These are phyloP conservation scores for Picathartes gymnocephalus DNA, from an alignment of 2,113 vertebrate species.

Conservation along the genomic window DNA sequence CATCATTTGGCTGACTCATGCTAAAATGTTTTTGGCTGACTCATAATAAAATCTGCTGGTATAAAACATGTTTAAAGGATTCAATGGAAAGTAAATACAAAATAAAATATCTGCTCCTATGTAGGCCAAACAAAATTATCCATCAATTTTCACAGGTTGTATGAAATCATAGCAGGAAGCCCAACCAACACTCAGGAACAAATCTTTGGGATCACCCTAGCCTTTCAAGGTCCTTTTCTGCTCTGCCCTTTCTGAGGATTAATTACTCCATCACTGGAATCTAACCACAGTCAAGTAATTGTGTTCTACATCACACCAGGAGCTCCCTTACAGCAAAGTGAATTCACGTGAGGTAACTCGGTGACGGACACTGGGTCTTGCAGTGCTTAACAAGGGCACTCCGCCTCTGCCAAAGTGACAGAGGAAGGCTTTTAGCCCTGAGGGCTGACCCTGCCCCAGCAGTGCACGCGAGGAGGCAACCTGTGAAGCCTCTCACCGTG, in stretches of 20 bases:
- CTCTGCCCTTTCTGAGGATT: background rate
- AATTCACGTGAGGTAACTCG: background rate
- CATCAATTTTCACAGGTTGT: background rate
- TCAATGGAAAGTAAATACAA: background rate
- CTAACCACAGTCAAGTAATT: background rate
- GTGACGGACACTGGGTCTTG: background rate
- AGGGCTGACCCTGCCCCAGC: background rate
- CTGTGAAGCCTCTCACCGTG: background rate
- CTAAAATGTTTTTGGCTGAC: background rate
- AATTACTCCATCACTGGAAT: background rate
- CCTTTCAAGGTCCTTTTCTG: background rate
- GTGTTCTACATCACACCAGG: background rate
- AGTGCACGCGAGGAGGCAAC: background rate
- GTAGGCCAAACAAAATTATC: background rate
- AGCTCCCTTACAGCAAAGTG: background rate
- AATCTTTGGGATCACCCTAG: background rate
- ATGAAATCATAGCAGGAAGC: background rate
- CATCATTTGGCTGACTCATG: background rate
- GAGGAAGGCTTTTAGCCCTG: accelerated
- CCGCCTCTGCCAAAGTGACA: background rate
- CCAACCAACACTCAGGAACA: background rate
- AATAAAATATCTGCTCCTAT: background rate
- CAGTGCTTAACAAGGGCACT: background rate
- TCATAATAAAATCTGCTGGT: background rate
- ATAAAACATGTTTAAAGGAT: background rate